Percentiles rank a stretch among this genome's conserved stretches.
Conservation (phyloP, 2,797 vertebrate genomes). For the Anas acuta region DNA sequence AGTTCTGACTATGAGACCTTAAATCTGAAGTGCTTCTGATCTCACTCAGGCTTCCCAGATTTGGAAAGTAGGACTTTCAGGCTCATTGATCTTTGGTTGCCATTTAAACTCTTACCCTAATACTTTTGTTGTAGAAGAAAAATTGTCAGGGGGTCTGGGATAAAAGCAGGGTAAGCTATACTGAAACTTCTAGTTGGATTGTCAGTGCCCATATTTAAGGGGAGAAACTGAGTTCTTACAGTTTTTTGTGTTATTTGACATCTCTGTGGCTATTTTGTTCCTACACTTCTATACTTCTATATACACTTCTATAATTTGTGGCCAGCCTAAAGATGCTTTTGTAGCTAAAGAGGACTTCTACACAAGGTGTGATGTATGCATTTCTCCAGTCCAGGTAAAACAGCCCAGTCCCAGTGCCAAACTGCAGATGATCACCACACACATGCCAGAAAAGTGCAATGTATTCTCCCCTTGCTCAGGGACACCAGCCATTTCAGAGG, state of each 20-base stretch:
- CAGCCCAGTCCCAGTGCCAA: not conserved
- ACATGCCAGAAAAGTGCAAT: fast-evolving
- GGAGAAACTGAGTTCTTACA: not conserved
- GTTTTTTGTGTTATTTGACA: not conserved
- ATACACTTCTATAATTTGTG: not conserved
- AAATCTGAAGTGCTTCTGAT: not conserved
- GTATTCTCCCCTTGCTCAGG: constrained; percentile 6
- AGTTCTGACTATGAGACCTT: not conserved
- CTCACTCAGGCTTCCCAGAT: not conserved
- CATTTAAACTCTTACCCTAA: not conserved
- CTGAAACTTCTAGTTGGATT: not conserved
- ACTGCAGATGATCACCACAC: not conserved
- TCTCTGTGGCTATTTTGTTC: not conserved
- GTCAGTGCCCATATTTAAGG: not conserved
- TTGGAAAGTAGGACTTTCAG: not conserved
- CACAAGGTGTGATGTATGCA: not conserved
- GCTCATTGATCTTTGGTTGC: not conserved
- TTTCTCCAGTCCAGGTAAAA: not conserved
- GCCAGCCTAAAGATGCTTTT: not conserved
- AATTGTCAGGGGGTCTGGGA: fast-evolving
- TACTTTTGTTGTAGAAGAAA: not conserved
- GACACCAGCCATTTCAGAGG: not conserved
- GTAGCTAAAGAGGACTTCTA: not conserved
- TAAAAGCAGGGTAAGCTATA: not conserved
- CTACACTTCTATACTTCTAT: not conserved